Evolutionary conservation across 2,888 invertebrate genomes (phyloP), one percentile per base, ranked within the genome.

Genomic region (Heliconius charithonia): DNA sequence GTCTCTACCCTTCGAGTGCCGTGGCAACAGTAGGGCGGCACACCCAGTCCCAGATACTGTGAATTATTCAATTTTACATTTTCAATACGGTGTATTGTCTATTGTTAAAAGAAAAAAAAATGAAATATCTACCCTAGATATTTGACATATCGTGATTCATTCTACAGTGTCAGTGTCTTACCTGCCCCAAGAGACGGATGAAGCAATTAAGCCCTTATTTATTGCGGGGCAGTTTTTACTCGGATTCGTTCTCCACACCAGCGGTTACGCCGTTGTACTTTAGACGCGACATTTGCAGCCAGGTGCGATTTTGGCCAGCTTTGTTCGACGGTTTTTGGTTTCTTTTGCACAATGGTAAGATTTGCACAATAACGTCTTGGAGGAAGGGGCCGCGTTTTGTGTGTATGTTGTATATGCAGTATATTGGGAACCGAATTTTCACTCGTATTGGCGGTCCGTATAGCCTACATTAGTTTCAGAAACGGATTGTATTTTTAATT

Each of bases 341-440:
- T 90, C 91, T 87, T 62, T 90, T 90, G 89, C 86, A 93, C 93
- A 94, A 93, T 92, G 86, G 89, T 88, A 90, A 93, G 93, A 92
- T 93, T 93, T 91, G 93, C 93, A 92, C 93, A 94, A 94, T 93
- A 94, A 93, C 92, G 85, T 89, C 87, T 88, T 86, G 87, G n/a
- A 67, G 16, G 32, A 89, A 88, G 87, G 88, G 90, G 89, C 87
- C 82, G 86, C 88, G 90, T 76, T 59, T 75, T 80, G 51, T 51
- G 7, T 51, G 51, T 51, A 51, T 51, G 51, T 19, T 51, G 51
- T 80, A 63, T 79, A 73, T 78, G 76, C 78, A 76, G 37, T 77
- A 62, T 62, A 59, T 75, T 83, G 81, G 80, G 81, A 83, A 81
- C 78, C 77, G 79, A 81, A 78, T 83, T 85, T 81, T 81, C 80